Conservation (phyloP, 2,797 vertebrate genomes). For the Alca torda region DNA sequence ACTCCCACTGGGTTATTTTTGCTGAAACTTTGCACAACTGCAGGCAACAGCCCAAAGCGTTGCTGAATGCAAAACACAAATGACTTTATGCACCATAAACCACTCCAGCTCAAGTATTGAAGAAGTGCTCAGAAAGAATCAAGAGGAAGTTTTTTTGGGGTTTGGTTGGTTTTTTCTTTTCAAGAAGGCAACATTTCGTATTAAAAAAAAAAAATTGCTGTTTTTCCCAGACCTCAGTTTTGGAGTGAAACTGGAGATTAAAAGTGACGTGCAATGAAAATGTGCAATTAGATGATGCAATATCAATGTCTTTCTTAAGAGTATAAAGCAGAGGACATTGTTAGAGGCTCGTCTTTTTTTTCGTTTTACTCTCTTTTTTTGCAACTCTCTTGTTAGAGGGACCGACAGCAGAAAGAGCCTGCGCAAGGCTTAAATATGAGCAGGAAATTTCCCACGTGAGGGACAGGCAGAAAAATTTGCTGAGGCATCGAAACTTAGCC, state of each 20-base stretch:
- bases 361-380: not conserved
- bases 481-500: not conserved
- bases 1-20: not conserved
- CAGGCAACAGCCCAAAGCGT: constrained; percentile 6
- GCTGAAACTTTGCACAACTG: not conserved
- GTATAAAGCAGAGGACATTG: not conserved
- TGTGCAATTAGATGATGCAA: constrained; percentile 32
- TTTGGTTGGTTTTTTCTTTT: not conserved
- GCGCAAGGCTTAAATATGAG: not conserved
- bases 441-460: constrained; percentile 44
- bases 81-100: not conserved
- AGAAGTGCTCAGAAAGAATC: not conserved
- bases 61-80: not conserved
- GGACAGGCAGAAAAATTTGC: not conserved
- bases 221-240: constrained; percentile 64
- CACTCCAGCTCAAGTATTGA: not conserved
- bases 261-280: constrained; percentile 62
- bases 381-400: not conserved
- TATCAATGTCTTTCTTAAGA: constrained; percentile 19
- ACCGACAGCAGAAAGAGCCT: not conserved
- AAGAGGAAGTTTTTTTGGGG: not conserved
- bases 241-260: constrained; percentile 43
- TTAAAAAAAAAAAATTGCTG: not conserved
- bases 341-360: not conserved
- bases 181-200: constrained; percentile 26